These are phyloP conservation scores for Netelia inedita DNA, from an alignment of 2,888 invertebrate genomes.

Conservation along the genomic window DNA sequence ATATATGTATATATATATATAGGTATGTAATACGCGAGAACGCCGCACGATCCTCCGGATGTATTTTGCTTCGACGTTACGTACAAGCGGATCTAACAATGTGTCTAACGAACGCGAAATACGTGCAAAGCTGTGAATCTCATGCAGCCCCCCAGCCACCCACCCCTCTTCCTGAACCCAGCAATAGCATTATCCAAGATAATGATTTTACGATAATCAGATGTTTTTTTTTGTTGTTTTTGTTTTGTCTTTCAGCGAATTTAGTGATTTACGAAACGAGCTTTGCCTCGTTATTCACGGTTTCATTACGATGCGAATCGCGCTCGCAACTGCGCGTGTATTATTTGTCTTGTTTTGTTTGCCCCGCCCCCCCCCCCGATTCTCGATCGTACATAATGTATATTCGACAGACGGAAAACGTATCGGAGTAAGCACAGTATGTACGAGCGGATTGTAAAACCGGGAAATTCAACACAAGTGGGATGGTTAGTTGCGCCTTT, in stretches of 20 bases:
- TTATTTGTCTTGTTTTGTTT: conserved; percentile 33
- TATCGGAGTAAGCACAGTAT: not conserved
- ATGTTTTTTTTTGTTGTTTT: not conserved
- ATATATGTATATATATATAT: not conserved
- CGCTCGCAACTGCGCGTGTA: too few species aligned
- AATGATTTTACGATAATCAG: not conserved
- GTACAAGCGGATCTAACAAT: conserved; percentile 50
- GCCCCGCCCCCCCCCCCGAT: not conserved
- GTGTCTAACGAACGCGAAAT: conserved; percentile 58
- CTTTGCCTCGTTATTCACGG: too few species aligned
- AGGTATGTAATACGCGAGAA: conserved; percentile 54
- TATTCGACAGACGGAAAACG: conserved; percentile 34
- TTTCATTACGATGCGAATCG: too few species aligned
- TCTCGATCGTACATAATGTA: conserved; percentile 4
- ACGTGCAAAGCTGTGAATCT: conserved; percentile 64
- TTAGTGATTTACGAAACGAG: too few species aligned
- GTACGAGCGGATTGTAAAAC: not conserved
- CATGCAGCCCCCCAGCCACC: conserved; percentile 49
- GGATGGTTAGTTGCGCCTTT: conserved; percentile 28
- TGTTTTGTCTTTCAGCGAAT: not conserved
- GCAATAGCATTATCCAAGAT: conserved; percentile 37
- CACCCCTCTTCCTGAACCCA: not conserved
- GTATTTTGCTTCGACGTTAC: conserved; percentile 53
- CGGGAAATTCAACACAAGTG: too few species aligned
- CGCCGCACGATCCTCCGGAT: conserved; percentile 68